These are phyloP conservation scores for Cichladusa arquata DNA, from an alignment of 2,113 vertebrate genomes.

Conservation along the genomic window DNA sequence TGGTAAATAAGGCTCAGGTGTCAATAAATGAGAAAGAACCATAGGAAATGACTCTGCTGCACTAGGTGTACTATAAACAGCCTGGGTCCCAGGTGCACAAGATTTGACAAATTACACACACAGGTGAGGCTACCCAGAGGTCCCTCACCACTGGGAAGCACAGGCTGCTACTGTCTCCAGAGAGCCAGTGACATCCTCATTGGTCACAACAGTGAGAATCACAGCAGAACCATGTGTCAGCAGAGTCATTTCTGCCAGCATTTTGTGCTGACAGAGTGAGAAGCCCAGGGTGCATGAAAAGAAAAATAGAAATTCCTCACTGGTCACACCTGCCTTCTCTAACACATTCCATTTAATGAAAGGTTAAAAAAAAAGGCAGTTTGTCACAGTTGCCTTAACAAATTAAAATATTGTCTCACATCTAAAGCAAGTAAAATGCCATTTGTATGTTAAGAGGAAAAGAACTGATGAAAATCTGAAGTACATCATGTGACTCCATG, in stretches of 20 bases:
- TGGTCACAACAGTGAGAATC: background rate
- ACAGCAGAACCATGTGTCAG: background rate
- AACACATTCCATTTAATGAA: background rate
- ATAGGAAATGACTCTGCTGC: background rate
- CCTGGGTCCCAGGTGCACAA: background rate
- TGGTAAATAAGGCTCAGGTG: background rate
- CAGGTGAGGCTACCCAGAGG: background rate
- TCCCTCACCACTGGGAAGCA: accelerated
- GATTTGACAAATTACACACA: background rate
- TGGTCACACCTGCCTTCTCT: background rate
- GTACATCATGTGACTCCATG: background rate
- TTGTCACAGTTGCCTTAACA: background rate
- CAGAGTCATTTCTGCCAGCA: background rate
- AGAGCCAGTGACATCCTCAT: background rate
- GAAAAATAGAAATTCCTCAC: background rate
- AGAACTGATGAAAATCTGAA: background rate
- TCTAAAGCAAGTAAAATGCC: background rate
- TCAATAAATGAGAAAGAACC: background rate
- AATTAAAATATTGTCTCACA: background rate
- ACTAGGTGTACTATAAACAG: background rate
- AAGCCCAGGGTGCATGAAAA: background rate
- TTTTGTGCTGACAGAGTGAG: background rate
- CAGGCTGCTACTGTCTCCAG: background rate
- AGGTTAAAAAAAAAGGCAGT: background rate
- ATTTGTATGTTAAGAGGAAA: background rate